Base-by-base conservation (phyloP, 2,113 vertebrate genomes). In the Bungarus multicinctus region DNA sequence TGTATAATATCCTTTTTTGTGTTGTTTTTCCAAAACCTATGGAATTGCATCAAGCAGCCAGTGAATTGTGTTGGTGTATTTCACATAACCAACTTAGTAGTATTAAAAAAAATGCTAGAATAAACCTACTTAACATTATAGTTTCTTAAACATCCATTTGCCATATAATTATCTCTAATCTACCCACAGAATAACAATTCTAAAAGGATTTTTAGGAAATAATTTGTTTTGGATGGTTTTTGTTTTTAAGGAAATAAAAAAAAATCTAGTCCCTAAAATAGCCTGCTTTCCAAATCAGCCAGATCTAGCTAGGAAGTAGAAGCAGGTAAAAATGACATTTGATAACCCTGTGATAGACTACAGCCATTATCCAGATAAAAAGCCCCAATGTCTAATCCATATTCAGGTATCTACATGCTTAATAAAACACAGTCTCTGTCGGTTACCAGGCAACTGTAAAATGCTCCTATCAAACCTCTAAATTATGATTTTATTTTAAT, bases 381-480 rank as follows among this genome's bases (percentile, higher is more conserved):
- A 95, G 95, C 39, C 89, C 92, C 91, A 93, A 87, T 92, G 39
- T 92, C 90, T 53, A 57, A 93, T 92, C 94, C 91, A 52, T 47
- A 50, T 90, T 88, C 92, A 95, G 91, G 90, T 89, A 52, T 34
- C 89, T 50, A 89, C 1, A 1, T 30, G 95, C 87, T 91, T 90
- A 69, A 93, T 96, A 86, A 91, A 74, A 92, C 94, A 94, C 34
- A 90, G 90, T 91, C 30, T 58, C 1, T 57, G 87, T 9, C 43
- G 88, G 87, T 85, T 94, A 95, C 14, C 89, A 94, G 58, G 53
- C 22, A 95, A 92, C 91, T 91, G 45, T 88, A 85, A 94, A 50
- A 74, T 27, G 30, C 30, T 47, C 7, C 52, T 43, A 93, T 85
- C 87, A 47, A 30, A 2, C 25, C 85, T 88, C 52, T 91, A 93